These are phyloP conservation scores for Orchesella flavescens DNA, from an alignment of 2,888 invertebrate species.

Conservation along the genomic window DNA sequence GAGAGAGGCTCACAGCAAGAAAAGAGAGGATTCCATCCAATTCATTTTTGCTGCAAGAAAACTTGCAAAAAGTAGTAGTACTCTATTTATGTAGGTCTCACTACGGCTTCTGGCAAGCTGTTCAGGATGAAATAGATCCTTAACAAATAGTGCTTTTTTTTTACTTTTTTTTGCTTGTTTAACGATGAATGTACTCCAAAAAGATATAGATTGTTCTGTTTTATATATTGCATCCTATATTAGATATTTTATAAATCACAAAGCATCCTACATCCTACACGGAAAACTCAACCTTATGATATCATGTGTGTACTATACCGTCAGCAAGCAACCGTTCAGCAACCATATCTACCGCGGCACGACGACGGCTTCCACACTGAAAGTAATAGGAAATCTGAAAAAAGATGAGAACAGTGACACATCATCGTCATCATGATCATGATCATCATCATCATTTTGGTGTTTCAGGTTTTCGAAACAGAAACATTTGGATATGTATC, in stretches of 20 bases:
- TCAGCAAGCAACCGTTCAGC: too few relatives aligned
- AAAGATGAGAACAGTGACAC: conserved; percentile 45
- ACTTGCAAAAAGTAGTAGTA: conserved; percentile 43
- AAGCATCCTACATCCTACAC: conserved; percentile 17
- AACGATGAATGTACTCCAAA: conserved; percentile 50
- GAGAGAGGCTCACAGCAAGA: conserved; percentile 7
- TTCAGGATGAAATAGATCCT: conserved; percentile 58
- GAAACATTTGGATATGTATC: conserved; percentile 17
- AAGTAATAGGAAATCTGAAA: conserved; percentile 54
- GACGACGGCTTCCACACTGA: neutral
- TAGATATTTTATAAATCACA: conserved; percentile 52
- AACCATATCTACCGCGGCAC: conserved; percentile 30
- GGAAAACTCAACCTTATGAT: neutral
- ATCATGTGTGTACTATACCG: conserved; percentile 31
- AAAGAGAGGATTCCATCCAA: conserved; percentile 52
- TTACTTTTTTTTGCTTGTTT: conserved; percentile 40
- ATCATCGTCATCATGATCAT: conserved; percentile 49
- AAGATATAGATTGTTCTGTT: neutral
- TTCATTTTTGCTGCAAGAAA: conserved; percentile 59
- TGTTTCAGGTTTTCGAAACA: conserved; percentile 24
- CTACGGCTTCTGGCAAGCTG: conserved; percentile 23
- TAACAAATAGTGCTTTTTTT: conserved; percentile 41
- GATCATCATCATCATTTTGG: conserved; percentile 35
- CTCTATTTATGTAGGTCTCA: conserved; percentile 47
- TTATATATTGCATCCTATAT: neutral